A percentile compares a stretch with the other conserved stretches of the same genome.
phyloP scores from a whole-genome alignment of 2,888 invertebrate species.

The Meandrusa payeni region DNA sequence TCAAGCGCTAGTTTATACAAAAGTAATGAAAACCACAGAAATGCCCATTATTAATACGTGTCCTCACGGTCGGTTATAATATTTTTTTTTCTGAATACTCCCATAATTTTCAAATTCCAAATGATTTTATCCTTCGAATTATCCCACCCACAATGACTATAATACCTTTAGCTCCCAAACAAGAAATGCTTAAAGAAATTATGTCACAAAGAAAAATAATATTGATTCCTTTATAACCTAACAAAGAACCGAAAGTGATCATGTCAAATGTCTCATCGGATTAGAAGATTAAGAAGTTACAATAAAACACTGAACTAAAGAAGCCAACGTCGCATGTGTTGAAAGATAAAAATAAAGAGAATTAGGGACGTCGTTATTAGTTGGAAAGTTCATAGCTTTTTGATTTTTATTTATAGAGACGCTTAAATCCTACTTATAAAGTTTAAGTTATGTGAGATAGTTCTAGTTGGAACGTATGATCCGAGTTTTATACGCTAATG shows the following conservation, averaged over 20 bases:
- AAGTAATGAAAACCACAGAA: too few relatives aligned
- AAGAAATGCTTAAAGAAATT: slow-evolving; percentile 23
- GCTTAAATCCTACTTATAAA: slow-evolving; percentile 19
- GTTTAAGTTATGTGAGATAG: slow-evolving; percentile 20
- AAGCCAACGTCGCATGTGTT: slow-evolving; percentile 55
- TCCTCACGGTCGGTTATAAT: too few relatives aligned
- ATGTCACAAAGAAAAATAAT: slow-evolving; percentile 22
- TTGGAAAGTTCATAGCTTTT: slow-evolving; percentile 25
- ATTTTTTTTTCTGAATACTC: too few relatives aligned
- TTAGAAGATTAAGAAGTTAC: slow-evolving; percentile 53
- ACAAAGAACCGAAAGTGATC: slow-evolving; percentile 40
- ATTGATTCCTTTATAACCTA: slow-evolving; percentile 25
- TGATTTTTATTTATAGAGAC: slow-evolving; percentile 25
- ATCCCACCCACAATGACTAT: slow-evolving; percentile 12
- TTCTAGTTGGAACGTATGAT: slow-evolving; percentile 5
- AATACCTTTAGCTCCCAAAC: slow-evolving; percentile 10
- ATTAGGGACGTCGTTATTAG: slow-evolving; percentile 25
- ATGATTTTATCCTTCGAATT: too few relatives aligned
- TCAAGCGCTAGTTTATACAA: too few relatives aligned
- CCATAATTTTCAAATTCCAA: too few relatives aligned
- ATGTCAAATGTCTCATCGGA: slow-evolving; percentile 35
- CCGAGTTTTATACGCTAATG: neutral
- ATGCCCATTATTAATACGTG: too few relatives aligned
- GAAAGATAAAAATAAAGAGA: slow-evolving; percentile 49
- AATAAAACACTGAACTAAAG: slow-evolving; percentile 58